phyloP scores from a whole-genome alignment of 2,113 vertebrate genomes.

The Odontesthes bonariensis region DNA sequence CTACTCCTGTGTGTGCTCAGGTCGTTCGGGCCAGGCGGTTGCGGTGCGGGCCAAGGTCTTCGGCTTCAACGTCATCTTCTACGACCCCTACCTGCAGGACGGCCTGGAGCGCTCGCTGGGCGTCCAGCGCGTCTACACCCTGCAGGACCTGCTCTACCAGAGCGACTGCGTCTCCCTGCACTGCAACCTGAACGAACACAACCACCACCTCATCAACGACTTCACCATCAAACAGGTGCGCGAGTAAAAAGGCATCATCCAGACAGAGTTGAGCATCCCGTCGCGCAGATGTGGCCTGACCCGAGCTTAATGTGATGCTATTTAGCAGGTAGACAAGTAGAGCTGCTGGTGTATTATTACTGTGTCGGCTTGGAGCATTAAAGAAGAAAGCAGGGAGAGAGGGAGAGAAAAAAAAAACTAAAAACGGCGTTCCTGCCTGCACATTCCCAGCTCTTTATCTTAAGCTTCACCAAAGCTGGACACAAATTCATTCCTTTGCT shows the following conservation, averaged over 20 bases:
- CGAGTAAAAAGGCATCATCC: not conserved
- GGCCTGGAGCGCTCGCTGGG: conserved; percentile 96
- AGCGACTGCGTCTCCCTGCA: conserved; percentile 98
- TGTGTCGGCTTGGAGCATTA: conserved; percentile 58
- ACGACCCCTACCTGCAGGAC: conserved; percentile 98
- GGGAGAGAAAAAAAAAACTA: not conserved
- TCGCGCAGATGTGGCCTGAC: conserved; percentile 48
- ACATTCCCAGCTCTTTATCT: conserved; percentile 66
- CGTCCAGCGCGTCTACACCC: conserved; percentile 97
- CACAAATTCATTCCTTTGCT: conserved; percentile 79
- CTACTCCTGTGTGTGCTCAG: conserved; percentile 72
- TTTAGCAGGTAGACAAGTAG: conserved; percentile 51
- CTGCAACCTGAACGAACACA: conserved; percentile 98
- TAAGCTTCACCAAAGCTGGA: conserved; percentile 72
- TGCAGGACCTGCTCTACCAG: conserved; percentile 98
- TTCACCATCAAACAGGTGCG: conserved; percentile 98
- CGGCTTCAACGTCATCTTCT: conserved; percentile 98
- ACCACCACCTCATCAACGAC: conserved; percentile 99
- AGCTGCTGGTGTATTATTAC: conserved; percentile 56
- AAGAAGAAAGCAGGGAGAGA: conserved; percentile 7
- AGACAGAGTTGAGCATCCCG: conserved; percentile 33
- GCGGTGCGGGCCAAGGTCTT: conserved; percentile 97
- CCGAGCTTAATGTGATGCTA: conserved; percentile 19
- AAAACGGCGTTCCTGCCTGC: conserved; percentile 42
- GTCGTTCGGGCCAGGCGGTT: conserved; percentile 96